Percentiles rank a stretch among this genome's conserved stretches.
Evolutionary conservation across 1,140 invertebrate genomes (phyloP).

Genomic region (Brachionus sp.): DNA sequence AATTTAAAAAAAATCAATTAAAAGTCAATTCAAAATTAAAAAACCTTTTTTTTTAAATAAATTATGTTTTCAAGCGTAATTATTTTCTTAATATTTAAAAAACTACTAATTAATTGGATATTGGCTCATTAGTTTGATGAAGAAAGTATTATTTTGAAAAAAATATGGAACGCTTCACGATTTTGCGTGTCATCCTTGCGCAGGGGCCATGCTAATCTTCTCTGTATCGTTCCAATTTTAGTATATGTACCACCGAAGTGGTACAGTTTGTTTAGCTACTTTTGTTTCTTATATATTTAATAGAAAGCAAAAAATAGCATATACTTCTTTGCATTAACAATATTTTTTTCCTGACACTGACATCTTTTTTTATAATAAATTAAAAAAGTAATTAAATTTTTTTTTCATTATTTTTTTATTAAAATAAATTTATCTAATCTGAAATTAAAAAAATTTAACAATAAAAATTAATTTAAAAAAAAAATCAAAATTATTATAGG

Average conservation of each 20-base stretch:
- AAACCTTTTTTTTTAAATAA: too few relatives aligned
- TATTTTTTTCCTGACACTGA: background rate
- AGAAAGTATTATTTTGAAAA: background rate
- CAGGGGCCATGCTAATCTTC: slow-evolving; percentile 45
- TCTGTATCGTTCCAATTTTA: slow-evolving; percentile 45
- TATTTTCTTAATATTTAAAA: too few relatives aligned
- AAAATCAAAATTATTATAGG: too few relatives aligned
- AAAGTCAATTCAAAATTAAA: too few relatives aligned
- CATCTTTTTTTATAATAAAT: background rate
- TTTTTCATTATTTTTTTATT: too few relatives aligned
- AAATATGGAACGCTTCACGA: slow-evolving; percentile 45
- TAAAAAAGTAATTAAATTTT: too few relatives aligned
- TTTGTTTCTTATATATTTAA: background rate
- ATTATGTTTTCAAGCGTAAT: too few relatives aligned
- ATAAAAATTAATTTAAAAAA: too few relatives aligned
- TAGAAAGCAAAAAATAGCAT: background rate
- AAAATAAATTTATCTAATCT: background rate
- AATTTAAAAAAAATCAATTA: too few relatives aligned
- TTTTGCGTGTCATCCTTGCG: slow-evolving; percentile 44
- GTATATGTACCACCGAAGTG: slow-evolving; percentile 45
- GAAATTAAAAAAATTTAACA: too few relatives aligned
- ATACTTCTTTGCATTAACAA: background rate
- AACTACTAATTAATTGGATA: too few relatives aligned
- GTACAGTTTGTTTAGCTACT: background rate
- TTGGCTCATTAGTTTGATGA: too few relatives aligned